These are phyloP conservation scores for Athalia cordata DNA, from an alignment of 2,888 invertebrate species.

Conservation along the genomic window DNA sequence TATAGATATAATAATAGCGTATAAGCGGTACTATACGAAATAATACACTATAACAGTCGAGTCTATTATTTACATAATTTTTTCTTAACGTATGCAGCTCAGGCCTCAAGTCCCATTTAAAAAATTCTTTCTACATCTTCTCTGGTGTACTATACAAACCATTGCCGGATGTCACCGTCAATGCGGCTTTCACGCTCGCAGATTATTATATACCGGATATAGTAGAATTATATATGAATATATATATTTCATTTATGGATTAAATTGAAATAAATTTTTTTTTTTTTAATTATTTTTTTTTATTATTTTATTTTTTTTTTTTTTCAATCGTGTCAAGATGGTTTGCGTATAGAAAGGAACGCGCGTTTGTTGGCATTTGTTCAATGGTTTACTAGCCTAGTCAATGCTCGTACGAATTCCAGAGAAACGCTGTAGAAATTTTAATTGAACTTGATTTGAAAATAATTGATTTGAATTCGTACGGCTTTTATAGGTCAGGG, in stretches of 20 bases:
- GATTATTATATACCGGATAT: not conserved
- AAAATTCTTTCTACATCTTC: not conserved
- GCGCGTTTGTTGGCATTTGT: too few relatives aligned
- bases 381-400: not conserved
- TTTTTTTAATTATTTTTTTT: not conserved
- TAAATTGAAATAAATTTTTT: not conserved
- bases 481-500: too few relatives aligned
- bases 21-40: too few relatives aligned
- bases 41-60: too few relatives aligned
- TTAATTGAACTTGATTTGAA: conserved; percentile 23
- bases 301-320: too few relatives aligned
- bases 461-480: not conserved
- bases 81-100: not conserved
- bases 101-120: not conserved
- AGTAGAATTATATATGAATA: not conserved
- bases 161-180: conserved; percentile 7
- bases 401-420: conserved; percentile 29
- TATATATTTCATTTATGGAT: not conserved
- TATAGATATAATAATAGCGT: too few relatives aligned
- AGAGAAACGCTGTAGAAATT: not conserved
- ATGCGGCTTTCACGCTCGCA: not conserved
- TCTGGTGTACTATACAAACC: not conserved
- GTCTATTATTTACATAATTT: too few relatives aligned
- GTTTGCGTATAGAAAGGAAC: conserved; percentile 27
- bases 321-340: conserved; percentile 17